A percentile compares a stretch with the other conserved stretches of the same genome.
phyloP scores from a whole-genome alignment of 2,888 invertebrate genomes.

The Limnephilus auricula region DNA sequence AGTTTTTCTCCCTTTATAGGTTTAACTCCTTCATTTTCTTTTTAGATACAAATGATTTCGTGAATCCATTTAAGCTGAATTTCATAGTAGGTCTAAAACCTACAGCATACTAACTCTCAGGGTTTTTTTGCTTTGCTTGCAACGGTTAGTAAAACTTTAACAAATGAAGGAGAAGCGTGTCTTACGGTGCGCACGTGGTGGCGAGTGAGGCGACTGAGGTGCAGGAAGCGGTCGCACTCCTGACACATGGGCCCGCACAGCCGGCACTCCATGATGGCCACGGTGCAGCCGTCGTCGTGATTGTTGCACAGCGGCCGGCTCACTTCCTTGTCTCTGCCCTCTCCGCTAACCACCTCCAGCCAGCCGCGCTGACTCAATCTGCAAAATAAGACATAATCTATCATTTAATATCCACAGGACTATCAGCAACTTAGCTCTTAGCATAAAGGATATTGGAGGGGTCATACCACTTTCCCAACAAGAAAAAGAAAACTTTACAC shows the following conservation, averaged over 20 bases:
- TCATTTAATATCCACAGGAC: too few relatives aligned
- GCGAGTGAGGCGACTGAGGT: slow-evolving; percentile 92
- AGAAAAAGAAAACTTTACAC: too few relatives aligned
- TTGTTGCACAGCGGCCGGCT: slow-evolving; percentile 91
- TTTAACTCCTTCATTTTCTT: too few relatives aligned
- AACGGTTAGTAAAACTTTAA: not conserved
- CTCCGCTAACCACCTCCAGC: slow-evolving; percentile 66
- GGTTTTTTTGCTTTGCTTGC: too few relatives aligned
- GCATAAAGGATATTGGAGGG: too few relatives aligned
- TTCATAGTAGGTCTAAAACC: too few relatives aligned
- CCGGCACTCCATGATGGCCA: slow-evolving; percentile 94
- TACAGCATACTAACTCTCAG: too few relatives aligned
- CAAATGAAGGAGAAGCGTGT: not conserved
- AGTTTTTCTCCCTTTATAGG: too few relatives aligned
- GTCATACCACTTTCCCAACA: too few relatives aligned
- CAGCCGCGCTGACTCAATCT: slow-evolving; percentile 76
- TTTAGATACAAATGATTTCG: too few relatives aligned
- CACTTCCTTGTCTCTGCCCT: slow-evolving; percentile 51
- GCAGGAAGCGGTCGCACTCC: slow-evolving; percentile 97
- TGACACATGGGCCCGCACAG: slow-evolving; percentile 95
- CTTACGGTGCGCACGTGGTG: slow-evolving; percentile 78
- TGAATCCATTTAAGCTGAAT: too few relatives aligned
- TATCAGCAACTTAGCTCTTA: too few relatives aligned
- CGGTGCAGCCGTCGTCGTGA: slow-evolving; percentile 96
- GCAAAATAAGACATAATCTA: slow-evolving; percentile 67